A percentile compares a stretch with the other conserved stretches of the same genome.
Conservation (phyloP, 2,113 vertebrate genomes). For the Toxostoma redivivum region DNA sequence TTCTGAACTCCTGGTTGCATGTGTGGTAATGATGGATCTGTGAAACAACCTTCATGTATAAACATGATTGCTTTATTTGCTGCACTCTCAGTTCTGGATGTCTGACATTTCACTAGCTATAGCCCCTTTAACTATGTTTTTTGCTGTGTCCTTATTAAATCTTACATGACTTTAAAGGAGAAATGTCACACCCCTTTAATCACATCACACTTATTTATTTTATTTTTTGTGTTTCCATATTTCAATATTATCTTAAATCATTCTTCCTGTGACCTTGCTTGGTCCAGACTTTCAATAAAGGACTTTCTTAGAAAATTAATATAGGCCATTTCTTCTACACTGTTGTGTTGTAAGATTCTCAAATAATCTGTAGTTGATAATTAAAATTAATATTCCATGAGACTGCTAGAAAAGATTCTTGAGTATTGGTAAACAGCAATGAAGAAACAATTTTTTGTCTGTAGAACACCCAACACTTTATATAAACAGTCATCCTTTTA, state of each 20-base stretch:
- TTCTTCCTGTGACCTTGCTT: background rate
- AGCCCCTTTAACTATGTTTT: background rate
- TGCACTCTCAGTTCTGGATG: background rate
- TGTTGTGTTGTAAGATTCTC: background rate
- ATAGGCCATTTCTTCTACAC: background rate
- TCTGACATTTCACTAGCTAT: background rate
- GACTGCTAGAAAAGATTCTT: background rate
- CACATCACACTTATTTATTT: background rate
- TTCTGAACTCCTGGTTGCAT: background rate
- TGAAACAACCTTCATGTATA: background rate
- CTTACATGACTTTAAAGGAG: background rate
- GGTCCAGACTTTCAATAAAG: background rate
- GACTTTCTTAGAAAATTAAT: background rate
- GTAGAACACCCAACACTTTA: background rate
- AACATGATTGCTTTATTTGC: background rate
- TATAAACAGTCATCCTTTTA: background rate
- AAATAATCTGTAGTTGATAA: background rate
- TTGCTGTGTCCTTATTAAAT: background rate
- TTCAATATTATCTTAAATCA: background rate
- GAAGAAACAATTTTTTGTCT: background rate
- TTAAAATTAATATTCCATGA: background rate
- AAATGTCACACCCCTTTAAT: background rate
- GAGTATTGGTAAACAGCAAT: background rate
- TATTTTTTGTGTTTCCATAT: background rate
- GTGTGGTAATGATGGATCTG: background rate